Conservation (phyloP, 2,797 vertebrate genomes). For the Sparidentex hasta region DNA sequence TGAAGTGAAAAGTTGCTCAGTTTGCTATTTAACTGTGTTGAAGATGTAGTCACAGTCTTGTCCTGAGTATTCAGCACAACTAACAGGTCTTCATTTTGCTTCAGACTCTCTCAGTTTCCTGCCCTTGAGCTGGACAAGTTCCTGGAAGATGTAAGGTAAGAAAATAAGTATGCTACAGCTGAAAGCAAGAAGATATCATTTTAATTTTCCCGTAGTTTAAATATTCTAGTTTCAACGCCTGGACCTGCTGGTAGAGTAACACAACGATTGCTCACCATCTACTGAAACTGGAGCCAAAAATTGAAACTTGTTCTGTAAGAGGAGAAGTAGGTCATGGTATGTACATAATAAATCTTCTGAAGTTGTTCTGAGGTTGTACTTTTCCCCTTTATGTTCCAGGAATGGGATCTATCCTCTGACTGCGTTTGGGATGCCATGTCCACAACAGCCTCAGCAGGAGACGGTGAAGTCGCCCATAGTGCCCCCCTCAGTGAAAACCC, state of each 20-base stretch:
- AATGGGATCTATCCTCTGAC: conserved; percentile 98
- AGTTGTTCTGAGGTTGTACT: neutral
- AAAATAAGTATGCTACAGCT: neutral
- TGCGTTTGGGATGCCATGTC: conserved; percentile 94
- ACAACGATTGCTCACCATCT: neutral
- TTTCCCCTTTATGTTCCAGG: conserved; percentile 73
- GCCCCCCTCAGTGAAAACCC: conserved; percentile 95
- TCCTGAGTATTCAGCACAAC: neutral
- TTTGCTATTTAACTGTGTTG: neutral
- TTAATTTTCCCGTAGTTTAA: neutral
- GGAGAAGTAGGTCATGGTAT: neutral
- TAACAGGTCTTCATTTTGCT: conserved; percentile 18
- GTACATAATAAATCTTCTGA: neutral
- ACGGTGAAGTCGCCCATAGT: conserved; percentile 95
- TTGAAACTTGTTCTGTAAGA: neutral
- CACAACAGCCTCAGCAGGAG: conserved; percentile 96
- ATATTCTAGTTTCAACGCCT: neutral
- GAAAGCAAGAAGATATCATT: neutral
- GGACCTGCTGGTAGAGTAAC: neutral
- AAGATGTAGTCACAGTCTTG: neutral
- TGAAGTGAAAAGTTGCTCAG: neutral
- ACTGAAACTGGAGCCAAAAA: neutral
- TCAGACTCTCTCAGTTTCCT: conserved; percentile 96
- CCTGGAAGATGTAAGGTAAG: conserved; percentile 97
- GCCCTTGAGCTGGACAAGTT: conserved; percentile 98